Evolutionary conservation across 2,113 vertebrate species (phyloP).

Genomic region (Recurvirostra avosetta): DNA sequence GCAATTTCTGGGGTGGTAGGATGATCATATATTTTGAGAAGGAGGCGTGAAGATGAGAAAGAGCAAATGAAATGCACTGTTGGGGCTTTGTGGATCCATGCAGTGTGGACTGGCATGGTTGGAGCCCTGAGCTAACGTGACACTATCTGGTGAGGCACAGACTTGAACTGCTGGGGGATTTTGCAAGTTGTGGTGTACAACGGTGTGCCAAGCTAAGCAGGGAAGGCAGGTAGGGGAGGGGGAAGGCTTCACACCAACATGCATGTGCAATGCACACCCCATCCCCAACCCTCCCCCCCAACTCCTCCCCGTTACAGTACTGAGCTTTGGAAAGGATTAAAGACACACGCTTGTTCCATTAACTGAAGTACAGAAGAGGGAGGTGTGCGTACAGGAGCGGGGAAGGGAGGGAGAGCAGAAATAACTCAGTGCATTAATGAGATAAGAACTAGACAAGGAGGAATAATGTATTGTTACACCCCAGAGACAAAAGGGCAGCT

Average conservation of each 20-base stretch:
- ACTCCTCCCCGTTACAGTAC: neutral
- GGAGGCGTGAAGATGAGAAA: neutral
- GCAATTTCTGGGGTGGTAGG: neutral
- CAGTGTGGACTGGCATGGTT: fast-evolving
- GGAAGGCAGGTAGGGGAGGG: neutral
- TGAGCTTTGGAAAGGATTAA: neutral
- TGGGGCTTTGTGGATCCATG: neutral
- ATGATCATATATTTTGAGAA: neutral
- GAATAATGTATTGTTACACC: slow-evolving; percentile 45
- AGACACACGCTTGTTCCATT: neutral
- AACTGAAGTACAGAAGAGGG: neutral
- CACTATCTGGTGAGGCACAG: neutral
- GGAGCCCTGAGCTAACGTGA: neutral
- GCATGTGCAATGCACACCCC: neutral
- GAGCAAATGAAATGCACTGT: neutral
- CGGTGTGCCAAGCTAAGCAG: neutral
- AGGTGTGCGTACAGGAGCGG: neutral
- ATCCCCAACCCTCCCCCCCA: too few relatives aligned
- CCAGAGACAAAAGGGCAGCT: slow-evolving; percentile 64
- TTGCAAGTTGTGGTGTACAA: neutral
- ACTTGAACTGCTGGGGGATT: neutral
- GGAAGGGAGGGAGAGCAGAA: neutral
- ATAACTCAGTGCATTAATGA: neutral
- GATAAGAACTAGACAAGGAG: slow-evolving; percentile 57
- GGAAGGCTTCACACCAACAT: neutral